Percentiles rank a stretch among this genome's conserved stretches.
These are phyloP conservation scores for Conops quadrifasciatus DNA, from an alignment of 2,888 invertebrate genomes.

Conservation along the genomic window DNA sequence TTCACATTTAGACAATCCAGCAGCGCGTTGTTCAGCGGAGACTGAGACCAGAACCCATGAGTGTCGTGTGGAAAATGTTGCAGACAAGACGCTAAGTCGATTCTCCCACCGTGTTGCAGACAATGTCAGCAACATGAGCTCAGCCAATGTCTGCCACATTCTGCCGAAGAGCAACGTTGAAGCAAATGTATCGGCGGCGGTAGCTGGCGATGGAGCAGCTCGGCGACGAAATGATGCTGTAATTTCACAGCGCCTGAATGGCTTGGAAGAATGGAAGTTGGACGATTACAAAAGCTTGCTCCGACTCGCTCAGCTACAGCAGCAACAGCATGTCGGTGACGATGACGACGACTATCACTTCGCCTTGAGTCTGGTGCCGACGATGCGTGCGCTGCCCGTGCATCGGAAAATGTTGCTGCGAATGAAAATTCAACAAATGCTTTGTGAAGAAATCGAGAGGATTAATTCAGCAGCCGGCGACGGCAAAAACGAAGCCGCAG, in stretches of 20 bases:
- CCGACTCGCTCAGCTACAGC: neutral
- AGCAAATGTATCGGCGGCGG: no score
- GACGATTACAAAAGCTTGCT: neutral
- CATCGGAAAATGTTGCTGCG: conserved; percentile 16
- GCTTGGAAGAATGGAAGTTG: neutral
- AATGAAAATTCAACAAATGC: neutral
- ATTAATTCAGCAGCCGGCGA: neutral
- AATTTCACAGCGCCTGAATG: neutral
- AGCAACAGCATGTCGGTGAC: neutral
- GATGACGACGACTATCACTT: conserved; percentile 17
- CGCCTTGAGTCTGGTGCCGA: conserved; percentile 22
- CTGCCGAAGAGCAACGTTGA: no score
- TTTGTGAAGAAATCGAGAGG: neutral
- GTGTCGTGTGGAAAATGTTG: no score
- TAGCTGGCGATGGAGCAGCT: neutral
- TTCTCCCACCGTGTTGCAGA: no score
- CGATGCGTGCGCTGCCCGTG: conserved; percentile 6
- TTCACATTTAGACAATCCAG: neutral
- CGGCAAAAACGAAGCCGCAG: neutral
- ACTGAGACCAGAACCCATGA: no score
- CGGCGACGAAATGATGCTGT: neutral
- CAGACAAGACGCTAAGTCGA: no score
- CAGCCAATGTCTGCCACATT: no score
- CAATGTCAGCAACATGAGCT: no score
- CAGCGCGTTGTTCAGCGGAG: no score